phyloP scores from a whole-genome alignment of 2,113 vertebrate species.

The Neodon shergylaensis region DNA sequence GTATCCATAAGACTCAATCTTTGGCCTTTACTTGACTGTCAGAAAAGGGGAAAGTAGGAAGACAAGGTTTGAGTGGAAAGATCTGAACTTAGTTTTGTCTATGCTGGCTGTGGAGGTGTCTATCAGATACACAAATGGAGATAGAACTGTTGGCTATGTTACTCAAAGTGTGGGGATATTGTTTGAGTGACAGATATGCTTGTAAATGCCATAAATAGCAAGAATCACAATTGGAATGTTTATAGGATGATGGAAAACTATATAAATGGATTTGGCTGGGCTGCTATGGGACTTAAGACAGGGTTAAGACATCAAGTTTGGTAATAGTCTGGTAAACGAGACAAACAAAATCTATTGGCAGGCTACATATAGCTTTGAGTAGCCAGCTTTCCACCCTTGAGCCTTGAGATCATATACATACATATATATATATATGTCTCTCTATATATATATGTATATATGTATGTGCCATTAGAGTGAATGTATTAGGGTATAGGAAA shows the following conservation, averaged over 20 bases:
- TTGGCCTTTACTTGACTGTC: not conserved
- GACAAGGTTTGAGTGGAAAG: not conserved
- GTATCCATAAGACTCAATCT: not conserved
- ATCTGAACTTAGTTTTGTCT: slow-evolving; percentile 15
- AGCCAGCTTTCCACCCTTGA: not conserved
- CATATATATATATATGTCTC: not conserved
- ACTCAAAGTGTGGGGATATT: not conserved
- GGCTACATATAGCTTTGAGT: not conserved
- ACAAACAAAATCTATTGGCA: not conserved
- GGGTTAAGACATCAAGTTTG: not conserved
- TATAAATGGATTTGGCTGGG: not conserved
- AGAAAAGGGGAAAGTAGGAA: not conserved
- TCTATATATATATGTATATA: too few relatives aligned
- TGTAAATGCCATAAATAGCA: not conserved
- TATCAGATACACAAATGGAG: not conserved
- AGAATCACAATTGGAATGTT: not conserved
- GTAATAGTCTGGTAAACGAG: not conserved
- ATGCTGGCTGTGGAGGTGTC: not conserved
- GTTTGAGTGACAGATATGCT: not conserved
- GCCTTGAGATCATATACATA: not conserved
- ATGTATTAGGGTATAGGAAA: not conserved
- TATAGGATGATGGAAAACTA: not conserved
- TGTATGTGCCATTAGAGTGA: not conserved
- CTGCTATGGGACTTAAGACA: not conserved
- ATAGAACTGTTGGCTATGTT: slow-evolving; percentile 20